Base-by-base conservation (phyloP, 1,140 invertebrate genomes). In the Caenorhabditis brenneri region DNA sequence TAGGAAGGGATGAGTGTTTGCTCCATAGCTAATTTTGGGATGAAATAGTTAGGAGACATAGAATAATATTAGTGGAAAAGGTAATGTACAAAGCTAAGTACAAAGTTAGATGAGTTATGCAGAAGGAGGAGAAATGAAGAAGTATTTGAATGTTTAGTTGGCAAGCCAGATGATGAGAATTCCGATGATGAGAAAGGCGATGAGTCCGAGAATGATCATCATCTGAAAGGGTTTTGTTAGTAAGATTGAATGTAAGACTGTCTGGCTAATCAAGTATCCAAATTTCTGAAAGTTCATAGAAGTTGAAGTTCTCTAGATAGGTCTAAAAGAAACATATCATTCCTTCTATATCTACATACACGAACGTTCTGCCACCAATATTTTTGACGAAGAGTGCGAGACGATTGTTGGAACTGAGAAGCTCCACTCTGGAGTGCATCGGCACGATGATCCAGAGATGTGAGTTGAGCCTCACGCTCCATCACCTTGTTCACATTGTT, bases 331-430 rank as follows among this genome's bases (percentile, higher is more conserved):
- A n/a, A n/a, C 19, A 51, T 51, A 51, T 15, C 4, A 10, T 4
- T 9, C n/a, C 5, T 15, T n/a, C 24, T 7, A 58, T 27, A 4
- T 51, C 3, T 27, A 74, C 65, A 22, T 42, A 74, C 65, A 4
- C 65, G 80, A 53, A 88, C 82, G 48, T 85, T 86, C 60, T 69
- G 69, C 85, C 80, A 74, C 97, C 97, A 98, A 92, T 96, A 97
- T 93, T 98, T 98, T 92, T 96, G 94, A 93, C 98, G 98, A 88
- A 98, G 93, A 92, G 96, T 97, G 60, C 95, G 96, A 89, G 96
- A 96, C 91, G 96, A 96, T 87, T 97, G 96, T 92, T 98, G 96
- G 92, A 98, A 98, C 91, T 98, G 96, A 90, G 96, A 97, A 83
- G 96, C 97, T 84, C 96, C 96, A 91, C 97, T 95, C 91, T 98